Evolutionary conservation across 2,797 vertebrate species (phyloP), one percentile per base, ranked within the genome.

Genomic region (Pipistrellus pygmaeus): DNA sequence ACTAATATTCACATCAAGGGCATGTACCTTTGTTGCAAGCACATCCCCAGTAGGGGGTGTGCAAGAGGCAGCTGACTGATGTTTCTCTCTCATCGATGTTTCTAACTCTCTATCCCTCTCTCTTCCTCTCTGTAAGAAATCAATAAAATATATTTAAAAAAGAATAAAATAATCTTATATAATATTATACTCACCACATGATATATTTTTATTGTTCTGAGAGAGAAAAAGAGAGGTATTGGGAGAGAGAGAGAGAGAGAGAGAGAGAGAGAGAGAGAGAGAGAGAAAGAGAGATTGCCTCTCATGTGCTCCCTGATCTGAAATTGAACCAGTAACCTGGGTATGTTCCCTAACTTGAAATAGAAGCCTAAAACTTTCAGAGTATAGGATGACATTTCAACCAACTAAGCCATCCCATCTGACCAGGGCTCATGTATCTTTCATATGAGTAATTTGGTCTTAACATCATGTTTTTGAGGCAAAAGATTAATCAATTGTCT

Each of bases 1-100:
- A 89, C 71, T 89, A 96, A 97, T 68, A 41, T 41, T 41, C 38
- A 41, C 1, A 41, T 41, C 38, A 41, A 41, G 38, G 38, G 38
- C 38, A 41, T 41, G 38, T 41, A 41, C 38, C 38, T 41, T 41
- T 41, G 38, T 41, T 41, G 38, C 38, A 41, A 41, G 38, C 38
- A 41, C 38, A 41, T 41, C 38, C 38, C 38, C 38, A 41, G 38
- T 41, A 41, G 38, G 38, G 38, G 38, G 38, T 41, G 38, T 41
- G 38, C 38, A 41, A 41, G 38, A 41, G 38, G 38, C 38, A 41
- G 38, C 38, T 41, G 38, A 41, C 4, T 41, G 38, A 41, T 41
- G 38, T 41, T 41, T 41, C 38, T 41, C 38, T 41, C 38, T 41
- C 38, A 41, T 41, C 1, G 6, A 41, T 41, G 38, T 6, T 41